Evolutionary conservation across 2,113 vertebrate species (phyloP).

Genomic region (Syrrhaptes paradoxus): DNA sequence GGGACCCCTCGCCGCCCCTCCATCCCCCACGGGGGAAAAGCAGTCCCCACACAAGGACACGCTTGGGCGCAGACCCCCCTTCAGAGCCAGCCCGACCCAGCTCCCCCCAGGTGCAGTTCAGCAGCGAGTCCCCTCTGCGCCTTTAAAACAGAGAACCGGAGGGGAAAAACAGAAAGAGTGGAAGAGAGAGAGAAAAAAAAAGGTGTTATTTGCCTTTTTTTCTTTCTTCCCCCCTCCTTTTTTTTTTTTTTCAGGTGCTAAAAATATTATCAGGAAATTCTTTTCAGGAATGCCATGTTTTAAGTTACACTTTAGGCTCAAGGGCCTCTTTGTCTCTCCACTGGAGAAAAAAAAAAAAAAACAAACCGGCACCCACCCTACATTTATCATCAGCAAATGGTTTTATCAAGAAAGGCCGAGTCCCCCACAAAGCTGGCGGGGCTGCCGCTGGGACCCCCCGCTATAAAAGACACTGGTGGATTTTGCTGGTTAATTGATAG

Average conservation of each 20-base stretch:
- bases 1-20: neutral
- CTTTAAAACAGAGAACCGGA: neutral
- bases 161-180: neutral
- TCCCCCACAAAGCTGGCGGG: neutral
- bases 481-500: neutral
- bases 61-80: neutral
- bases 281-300: slow-evolving; percentile 68
- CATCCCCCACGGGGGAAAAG: too few relatives aligned
- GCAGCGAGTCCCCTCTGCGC: neutral
- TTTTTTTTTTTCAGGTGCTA: slow-evolving; percentile 61
- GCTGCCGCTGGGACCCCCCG: neutral
- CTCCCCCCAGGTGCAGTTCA: too few relatives aligned
- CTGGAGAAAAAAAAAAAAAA: neutral
- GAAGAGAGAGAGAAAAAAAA: neutral
- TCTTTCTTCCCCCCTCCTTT: accelerated
- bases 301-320: slow-evolving; percentile 59
- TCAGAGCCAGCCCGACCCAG: neutral
- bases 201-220: neutral
- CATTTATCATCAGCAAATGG: slow-evolving; percentile 54
- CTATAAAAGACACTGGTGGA: accelerated
- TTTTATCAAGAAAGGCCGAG: slow-evolving; percentile 36
- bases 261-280: slow-evolving; percentile 81
- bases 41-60: accelerated
- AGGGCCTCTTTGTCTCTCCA: slow-evolving; percentile 75
- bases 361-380: neutral